Evolutionary conservation across 2,888 invertebrate species (phyloP).

Genomic region (Epicampocera succincta): DNA sequence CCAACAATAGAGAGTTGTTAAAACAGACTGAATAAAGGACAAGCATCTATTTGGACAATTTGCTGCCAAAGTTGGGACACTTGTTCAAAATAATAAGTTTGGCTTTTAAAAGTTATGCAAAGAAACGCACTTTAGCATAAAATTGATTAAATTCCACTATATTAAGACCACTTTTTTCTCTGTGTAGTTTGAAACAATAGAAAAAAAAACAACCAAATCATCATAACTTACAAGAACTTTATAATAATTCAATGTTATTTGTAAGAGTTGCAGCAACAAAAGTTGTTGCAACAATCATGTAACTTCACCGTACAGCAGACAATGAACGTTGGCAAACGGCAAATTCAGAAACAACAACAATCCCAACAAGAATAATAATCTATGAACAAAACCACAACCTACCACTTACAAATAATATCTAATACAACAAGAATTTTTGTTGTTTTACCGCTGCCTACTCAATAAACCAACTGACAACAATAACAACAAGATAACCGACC

Average conservation of each 20-base stretch:
- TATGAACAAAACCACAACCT: constrained; percentile 65
- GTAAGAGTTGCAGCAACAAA: constrained; percentile 40
- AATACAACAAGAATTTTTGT: constrained; percentile 67
- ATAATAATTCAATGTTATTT: constrained; percentile 57
- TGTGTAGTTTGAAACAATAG: constrained; percentile 21
- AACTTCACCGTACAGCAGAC: constrained; percentile 45
- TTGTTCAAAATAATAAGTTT: too few species aligned
- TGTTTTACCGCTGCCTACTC: constrained; percentile 65
- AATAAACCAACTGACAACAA: constrained; percentile 46
- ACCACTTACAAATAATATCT: constrained; percentile 68
- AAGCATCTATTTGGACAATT: too few species aligned
- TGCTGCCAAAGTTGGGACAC: too few species aligned
- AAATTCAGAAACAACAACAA: constrained; percentile 35
- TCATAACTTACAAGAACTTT: constrained; percentile 56
- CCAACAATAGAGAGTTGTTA: too few species aligned
- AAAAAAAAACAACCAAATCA: constrained; percentile 32
- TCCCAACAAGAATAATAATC: constrained; percentile 59
- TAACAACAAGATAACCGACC: constrained; percentile 30
- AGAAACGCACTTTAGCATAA: too few species aligned
- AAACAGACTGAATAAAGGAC: too few species aligned
- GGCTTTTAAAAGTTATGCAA: too few species aligned
- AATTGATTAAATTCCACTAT: too few species aligned
- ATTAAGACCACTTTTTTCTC: constrained; percentile 1
- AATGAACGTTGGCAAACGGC: constrained; percentile 20
- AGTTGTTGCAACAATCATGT: constrained; percentile 55